Evolutionary conservation across 2,888 invertebrate genomes (phyloP).

Genomic region (Acrocera orbiculus): DNA sequence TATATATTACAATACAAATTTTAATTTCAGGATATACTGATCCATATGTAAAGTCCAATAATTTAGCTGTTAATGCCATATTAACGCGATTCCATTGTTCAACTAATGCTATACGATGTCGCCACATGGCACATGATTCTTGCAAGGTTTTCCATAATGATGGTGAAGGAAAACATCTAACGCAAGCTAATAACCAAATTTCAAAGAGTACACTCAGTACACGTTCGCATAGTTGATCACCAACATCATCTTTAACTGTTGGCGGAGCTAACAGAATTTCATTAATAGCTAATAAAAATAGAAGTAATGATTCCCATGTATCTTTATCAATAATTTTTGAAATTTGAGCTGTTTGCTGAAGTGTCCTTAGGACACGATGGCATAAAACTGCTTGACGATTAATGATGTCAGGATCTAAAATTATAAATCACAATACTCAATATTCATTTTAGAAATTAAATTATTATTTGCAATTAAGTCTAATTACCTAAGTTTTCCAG

Average conservation of each 20-base stretch:
- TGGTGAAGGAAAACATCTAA: constrained; percentile 79
- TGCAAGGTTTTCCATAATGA: constrained; percentile 89
- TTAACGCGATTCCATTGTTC: constrained; percentile 93
- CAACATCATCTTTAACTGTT: constrained; percentile 85
- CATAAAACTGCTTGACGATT: constrained; percentile 87
- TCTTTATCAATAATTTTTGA: constrained; percentile 59
- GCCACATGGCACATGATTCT: constrained; percentile 84
- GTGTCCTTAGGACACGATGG: constrained; percentile 71
- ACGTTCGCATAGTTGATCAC: constrained; percentile 84
- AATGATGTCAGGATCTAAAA: constrained; percentile 66
- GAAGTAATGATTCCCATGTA: constrained; percentile 79
- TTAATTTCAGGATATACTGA: constrained; percentile 64
- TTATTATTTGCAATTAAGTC: constrained; percentile 10
- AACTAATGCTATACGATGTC: constrained; percentile 80
- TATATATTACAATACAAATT: constrained; percentile 40
- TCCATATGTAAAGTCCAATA: constrained; percentile 79
- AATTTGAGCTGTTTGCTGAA: constrained; percentile 63
- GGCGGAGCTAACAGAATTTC: constrained; percentile 84
- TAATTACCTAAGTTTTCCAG: constrained; percentile 73
- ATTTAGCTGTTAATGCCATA: constrained; percentile 66
- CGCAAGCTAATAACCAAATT: constrained; percentile 45
- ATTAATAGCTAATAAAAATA: constrained; percentile 79
- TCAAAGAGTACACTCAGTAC: constrained; percentile 88
- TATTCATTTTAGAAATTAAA: too few relatives aligned
- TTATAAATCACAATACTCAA: too few relatives aligned